Evolutionary conservation across 2,888 invertebrate species (phyloP).

Genomic region (Xylophagus ater): DNA sequence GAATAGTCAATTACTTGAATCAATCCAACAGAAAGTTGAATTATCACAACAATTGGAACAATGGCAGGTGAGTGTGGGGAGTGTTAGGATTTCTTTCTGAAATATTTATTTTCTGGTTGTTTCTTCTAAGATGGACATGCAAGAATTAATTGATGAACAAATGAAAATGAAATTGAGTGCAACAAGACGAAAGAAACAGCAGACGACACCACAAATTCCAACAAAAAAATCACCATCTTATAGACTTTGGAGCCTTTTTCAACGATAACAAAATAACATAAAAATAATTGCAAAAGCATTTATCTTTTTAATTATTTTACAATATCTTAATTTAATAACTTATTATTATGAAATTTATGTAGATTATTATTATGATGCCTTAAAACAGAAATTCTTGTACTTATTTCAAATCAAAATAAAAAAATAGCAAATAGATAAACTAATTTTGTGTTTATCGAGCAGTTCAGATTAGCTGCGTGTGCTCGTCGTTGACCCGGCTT

Average conservation of each 20-base stretch:
- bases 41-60: conserved; percentile 89
- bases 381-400: too few species aligned
- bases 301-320: too few species aligned
- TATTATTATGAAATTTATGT: too few species aligned
- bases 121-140: conserved; percentile 80
- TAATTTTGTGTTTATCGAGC: too few species aligned
- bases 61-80: conserved; percentile 64
- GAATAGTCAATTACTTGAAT: conserved; percentile 85
- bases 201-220: conserved; percentile 40
- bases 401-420: too few species aligned
- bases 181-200: conserved; percentile 52
- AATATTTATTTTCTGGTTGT: background rate
- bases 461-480: too few species aligned
- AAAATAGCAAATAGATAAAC: too few species aligned
- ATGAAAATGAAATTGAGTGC: conserved; percentile 69
- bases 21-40: conserved; percentile 89
- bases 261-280: too few species aligned
- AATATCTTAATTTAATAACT: too few species aligned
- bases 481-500: too few species aligned
- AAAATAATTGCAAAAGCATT: too few species aligned
- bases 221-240: conserved; percentile 38
- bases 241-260: conserved; percentile 41
- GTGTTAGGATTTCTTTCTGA: background rate
- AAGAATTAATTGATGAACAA: conserved; percentile 81
- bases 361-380: too few species aligned